Evolutionary conservation across 2,888 invertebrate genomes (phyloP).

Genomic region (Drosophila barbarae): DNA sequence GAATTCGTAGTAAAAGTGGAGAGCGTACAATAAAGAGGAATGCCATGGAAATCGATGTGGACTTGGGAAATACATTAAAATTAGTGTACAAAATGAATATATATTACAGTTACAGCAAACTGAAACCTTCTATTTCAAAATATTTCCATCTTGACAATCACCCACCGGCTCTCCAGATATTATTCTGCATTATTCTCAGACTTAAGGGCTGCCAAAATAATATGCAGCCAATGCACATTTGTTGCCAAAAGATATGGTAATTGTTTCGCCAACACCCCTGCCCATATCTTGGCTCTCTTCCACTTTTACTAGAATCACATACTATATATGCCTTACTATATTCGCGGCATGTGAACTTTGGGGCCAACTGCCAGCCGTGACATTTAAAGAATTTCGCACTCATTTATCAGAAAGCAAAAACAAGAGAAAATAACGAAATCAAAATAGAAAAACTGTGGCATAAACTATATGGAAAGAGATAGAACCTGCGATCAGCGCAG

Average conservation of each 20-base stretch:
- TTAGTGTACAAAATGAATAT: no score
- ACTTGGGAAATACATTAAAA: no score
- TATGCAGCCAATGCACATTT: constrained; percentile 1
- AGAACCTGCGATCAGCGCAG: background rate
- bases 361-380: constrained; percentile 70
- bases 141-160: background rate
- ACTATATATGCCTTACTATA: constrained; percentile 14
- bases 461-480: constrained; percentile 7
- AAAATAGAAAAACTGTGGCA: constrained; percentile 10
- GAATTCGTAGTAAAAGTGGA: no score
- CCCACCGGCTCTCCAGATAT: background rate
- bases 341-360: constrained; percentile 47
- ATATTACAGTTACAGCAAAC: no score
- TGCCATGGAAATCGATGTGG: no score
- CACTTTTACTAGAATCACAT: constrained; percentile 10
- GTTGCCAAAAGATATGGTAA: constrained; percentile 23
- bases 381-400: constrained; percentile 70
- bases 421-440: background rate
- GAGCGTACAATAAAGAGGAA: no score
- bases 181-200: background rate
- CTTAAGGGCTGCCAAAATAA: background rate
- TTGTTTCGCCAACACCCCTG: constrained; percentile 14
- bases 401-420: constrained; percentile 40
- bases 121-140: background rate
- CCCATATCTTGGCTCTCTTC: constrained; percentile 6